Percentiles rank a stretch among this genome's conserved stretches.
phyloP scores from a whole-genome alignment of 2,888 invertebrate species.

The Drosophila testacea region DNA sequence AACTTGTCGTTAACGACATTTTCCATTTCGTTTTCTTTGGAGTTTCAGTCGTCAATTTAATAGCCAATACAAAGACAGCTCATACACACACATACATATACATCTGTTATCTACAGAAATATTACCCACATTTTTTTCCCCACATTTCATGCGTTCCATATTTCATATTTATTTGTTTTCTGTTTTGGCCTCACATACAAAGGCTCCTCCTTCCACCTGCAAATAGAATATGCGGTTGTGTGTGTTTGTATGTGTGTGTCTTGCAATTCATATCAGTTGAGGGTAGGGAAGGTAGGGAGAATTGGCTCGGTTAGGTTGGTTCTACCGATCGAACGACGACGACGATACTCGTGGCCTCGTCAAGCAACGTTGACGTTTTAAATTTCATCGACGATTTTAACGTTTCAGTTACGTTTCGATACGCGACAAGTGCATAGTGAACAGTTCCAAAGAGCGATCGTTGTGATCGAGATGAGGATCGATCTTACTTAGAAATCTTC shows the following conservation, averaged over 20 bases:
- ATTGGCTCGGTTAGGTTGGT: constrained; percentile 11
- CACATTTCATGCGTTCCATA: constrained; percentile 73
- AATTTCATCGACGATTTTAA: constrained; percentile 82
- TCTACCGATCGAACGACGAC: constrained; percentile 53
- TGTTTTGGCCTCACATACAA: constrained; percentile 31
- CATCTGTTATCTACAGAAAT: constrained; percentile 61
- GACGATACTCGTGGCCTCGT: constrained; percentile 40
- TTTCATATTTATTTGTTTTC: constrained; percentile 77
- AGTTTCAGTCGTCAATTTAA: constrained; percentile 51
- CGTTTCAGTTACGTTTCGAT: constrained; percentile 83
- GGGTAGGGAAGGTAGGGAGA: constrained; percentile 13
- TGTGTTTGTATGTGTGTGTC: constrained; percentile 15
- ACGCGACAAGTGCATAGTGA: constrained; percentile 84
- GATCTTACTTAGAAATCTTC: neutral
- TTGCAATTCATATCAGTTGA: constrained; percentile 63
- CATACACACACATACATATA: constrained; percentile 24
- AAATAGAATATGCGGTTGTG: constrained; percentile 16
- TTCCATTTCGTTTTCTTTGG: constrained; percentile 57
- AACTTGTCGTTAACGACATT: constrained; percentile 28
- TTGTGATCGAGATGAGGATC: constrained; percentile 4
- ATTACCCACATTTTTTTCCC: constrained; percentile 67
- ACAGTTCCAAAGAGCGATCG: constrained; percentile 41
- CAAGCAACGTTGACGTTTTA: constrained; percentile 78
- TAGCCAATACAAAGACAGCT: constrained; percentile 66
- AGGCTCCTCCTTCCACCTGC: constrained; percentile 51